Percentiles rank a stretch among this genome's conserved stretches.
phyloP scores from a whole-genome alignment of 2,888 invertebrate species.

The Neocrepidodera transversa region DNA sequence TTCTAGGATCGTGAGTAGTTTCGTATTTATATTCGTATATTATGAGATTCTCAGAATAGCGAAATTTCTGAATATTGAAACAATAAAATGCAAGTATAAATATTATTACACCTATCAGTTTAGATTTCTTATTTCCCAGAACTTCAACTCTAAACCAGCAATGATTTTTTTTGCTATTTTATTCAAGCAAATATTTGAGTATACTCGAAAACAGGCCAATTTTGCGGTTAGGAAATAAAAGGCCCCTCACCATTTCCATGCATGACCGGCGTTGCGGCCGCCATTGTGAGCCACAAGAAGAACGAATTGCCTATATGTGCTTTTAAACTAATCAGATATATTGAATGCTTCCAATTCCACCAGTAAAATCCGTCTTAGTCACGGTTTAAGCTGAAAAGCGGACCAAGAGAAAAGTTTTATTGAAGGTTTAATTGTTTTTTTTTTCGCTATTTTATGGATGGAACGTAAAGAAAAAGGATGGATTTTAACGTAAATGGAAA shows the following conservation, averaged over 20 bases:
- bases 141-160: too few species aligned
- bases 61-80: constrained; percentile 17
- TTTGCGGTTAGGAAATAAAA: constrained; percentile 52
- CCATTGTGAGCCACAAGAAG: constrained; percentile 32
- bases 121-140: too few species aligned
- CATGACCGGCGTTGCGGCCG: constrained; percentile 47
- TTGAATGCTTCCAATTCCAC: constrained; percentile 47
- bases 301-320: constrained; percentile 38
- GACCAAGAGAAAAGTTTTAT: constrained; percentile 34
- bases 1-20: constrained; percentile 22
- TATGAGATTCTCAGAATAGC: constrained; percentile 3
- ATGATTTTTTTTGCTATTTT: neutral
- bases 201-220: constrained; percentile 40
- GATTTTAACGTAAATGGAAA: constrained; percentile 7
- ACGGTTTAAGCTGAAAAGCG: constrained; percentile 38
- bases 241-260: constrained; percentile 48
- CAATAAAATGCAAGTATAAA: constrained; percentile 9
- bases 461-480: neutral
- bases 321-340: constrained; percentile 49
- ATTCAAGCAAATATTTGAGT: neutral
- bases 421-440: constrained; percentile 29
- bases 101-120: too few species aligned
- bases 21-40: constrained; percentile 23
- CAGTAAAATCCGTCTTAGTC: constrained; percentile 46
- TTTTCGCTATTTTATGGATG: neutral